Conservation (phyloP, 2,113 vertebrate species). For the Lophura nycthemera region DNA sequence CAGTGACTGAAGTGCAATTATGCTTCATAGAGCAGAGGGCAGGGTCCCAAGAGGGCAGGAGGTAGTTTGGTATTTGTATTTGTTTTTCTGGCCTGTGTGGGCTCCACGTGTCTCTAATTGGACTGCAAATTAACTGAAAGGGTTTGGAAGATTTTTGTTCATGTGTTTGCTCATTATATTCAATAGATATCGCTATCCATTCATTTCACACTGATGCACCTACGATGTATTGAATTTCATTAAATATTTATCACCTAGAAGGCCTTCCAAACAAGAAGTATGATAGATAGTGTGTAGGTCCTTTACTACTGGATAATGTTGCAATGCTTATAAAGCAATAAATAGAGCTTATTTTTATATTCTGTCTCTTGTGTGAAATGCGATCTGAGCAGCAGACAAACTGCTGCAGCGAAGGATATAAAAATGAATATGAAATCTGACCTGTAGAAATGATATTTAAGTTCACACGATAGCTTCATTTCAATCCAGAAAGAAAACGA, state of each 20-base stretch:
- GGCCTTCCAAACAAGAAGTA: neutral
- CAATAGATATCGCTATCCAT: neutral
- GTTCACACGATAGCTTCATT: neutral
- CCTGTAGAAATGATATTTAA: neutral
- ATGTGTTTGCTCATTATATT: neutral
- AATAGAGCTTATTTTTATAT: neutral
- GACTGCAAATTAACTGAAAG: neutral
- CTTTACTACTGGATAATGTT: neutral
- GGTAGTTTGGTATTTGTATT: neutral
- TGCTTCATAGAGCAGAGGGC: neutral
- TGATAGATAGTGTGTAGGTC: neutral
- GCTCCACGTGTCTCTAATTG: neutral
- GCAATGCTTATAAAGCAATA: neutral
- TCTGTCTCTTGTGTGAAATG: neutral
- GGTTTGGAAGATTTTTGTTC: neutral
- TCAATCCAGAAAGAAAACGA: neutral
- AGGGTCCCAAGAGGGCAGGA: neutral
- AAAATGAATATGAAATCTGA: neutral
- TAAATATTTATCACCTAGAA: conserved; percentile 29
- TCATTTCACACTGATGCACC: neutral
- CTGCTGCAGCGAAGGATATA: neutral
- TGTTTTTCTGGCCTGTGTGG: neutral
- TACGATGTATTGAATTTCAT: neutral
- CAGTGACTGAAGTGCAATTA: neutral
- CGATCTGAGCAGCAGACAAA: neutral